These are phyloP conservation scores for Actinia equina DNA, from an alignment of 64 coral and sea anemone species.

Conservation along the genomic window DNA sequence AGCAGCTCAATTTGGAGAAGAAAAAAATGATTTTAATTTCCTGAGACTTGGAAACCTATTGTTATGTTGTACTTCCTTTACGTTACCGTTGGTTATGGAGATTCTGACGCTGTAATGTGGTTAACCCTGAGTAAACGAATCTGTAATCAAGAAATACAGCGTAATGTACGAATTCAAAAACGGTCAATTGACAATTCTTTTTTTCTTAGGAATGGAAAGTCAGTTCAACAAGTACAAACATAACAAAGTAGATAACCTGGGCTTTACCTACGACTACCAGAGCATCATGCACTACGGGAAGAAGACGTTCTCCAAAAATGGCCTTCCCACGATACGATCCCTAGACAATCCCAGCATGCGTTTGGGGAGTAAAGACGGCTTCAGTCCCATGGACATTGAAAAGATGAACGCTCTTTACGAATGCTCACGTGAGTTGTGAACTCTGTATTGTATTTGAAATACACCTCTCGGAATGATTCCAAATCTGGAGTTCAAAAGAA, in stretches of 20 bases:
- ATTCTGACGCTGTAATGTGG: no score
- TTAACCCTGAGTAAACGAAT: no score
- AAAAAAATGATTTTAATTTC: no score
- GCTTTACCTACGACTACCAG: conserved; percentile 74
- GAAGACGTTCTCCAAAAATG: conserved; percentile 76
- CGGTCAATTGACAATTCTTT: neutral
- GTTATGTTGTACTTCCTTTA: no score
- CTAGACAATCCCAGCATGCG: conserved; percentile 55
- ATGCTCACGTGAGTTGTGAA: conserved; percentile 61
- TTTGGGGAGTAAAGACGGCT: conserved; percentile 62
- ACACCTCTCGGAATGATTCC: no score
- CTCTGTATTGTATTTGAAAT: no score
- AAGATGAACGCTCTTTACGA: conserved; percentile 86
- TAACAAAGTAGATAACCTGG: conserved; percentile 78
- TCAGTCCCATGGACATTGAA: conserved; percentile 77
- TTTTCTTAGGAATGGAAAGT: conserved; percentile 56
- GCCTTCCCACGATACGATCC: conserved; percentile 54
- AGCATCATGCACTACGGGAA: conserved; percentile 93
- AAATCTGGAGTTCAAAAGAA: no score
- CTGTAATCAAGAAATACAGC: no score
- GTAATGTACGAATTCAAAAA: neutral
- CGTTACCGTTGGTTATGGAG: no score
- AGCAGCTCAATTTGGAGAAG: no score
- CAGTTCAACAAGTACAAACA: conserved; percentile 84
- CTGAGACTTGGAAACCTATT: no score